Conservation (phyloP, 1,140 invertebrate genomes). For the Drosophila trapezifrons region DNA sequence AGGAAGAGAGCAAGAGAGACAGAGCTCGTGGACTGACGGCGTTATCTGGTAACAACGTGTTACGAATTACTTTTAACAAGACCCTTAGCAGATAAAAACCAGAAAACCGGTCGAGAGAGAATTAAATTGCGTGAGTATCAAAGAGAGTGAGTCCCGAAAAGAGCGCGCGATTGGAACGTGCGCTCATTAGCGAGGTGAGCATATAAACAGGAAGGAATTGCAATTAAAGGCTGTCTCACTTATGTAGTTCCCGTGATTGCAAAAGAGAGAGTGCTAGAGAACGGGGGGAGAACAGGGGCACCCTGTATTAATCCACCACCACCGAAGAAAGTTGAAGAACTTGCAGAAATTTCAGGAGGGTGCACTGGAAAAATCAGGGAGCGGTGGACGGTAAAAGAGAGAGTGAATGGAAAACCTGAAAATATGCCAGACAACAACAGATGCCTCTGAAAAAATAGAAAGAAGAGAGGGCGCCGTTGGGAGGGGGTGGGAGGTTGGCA, state of each 20-base stretch:
- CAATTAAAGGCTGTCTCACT: constrained; percentile 57
- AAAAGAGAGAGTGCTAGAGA: constrained; percentile 32
- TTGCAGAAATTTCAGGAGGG: constrained; percentile 61
- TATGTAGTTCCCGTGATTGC: constrained; percentile 51
- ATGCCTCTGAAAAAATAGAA: constrained; percentile 34
- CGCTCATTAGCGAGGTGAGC: constrained; percentile 66
- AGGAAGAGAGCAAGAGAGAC: constrained; percentile 23
- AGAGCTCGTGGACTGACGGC: constrained; percentile 58
- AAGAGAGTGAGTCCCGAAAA: constrained; percentile 14
- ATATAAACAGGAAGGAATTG: constrained; percentile 66
- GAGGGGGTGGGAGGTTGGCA: constrained; percentile 39
- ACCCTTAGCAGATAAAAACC: constrained; percentile 83
- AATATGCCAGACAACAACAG: constrained; percentile 59
- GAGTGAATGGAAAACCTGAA: constrained; percentile 61
- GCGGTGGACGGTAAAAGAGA: constrained; percentile 16
- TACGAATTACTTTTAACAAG: constrained; percentile 84
- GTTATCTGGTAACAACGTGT: constrained; percentile 84
- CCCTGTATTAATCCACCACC: constrained; percentile 48
- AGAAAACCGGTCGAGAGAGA: constrained; percentile 66
- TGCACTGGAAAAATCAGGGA: constrained; percentile 47
- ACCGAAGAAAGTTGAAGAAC: constrained; percentile 39
- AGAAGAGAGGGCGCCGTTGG: neutral
- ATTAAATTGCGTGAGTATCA: constrained; percentile 11
- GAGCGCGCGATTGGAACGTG: constrained; percentile 52
- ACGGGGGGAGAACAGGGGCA: constrained; percentile 14